Evolutionary conservation across 2,888 invertebrate genomes (phyloP).

Genomic region (Glaucopsyche alexis): DNA sequence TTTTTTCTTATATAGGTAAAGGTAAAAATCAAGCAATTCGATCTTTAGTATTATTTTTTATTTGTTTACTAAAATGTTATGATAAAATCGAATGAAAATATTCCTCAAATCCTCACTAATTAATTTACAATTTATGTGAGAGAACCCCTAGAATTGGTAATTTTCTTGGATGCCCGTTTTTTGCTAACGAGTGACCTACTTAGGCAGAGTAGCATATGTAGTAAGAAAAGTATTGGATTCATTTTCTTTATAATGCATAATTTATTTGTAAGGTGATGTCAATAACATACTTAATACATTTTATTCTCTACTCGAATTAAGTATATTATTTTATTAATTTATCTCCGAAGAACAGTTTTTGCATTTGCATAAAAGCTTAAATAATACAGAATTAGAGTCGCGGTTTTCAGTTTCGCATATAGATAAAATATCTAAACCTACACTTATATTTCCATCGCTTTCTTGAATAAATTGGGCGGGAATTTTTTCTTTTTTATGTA

Average conservation of each 20-base stretch:
- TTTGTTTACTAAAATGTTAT: too few relatives aligned
- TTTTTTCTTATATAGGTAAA: too few relatives aligned
- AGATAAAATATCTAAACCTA: slow-evolving; percentile 47
- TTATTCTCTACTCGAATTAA: background rate
- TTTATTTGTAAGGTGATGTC: background rate
- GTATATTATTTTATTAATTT: background rate
- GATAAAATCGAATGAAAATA: too few relatives aligned
- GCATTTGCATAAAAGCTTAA: slow-evolving; percentile 46
- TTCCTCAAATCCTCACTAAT: too few relatives aligned
- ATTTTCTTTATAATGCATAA: background rate
- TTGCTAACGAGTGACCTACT: too few relatives aligned
- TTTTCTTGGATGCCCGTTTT: too few relatives aligned
- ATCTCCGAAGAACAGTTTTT: slow-evolving; percentile 32
- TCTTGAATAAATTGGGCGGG: slow-evolving; percentile 50
- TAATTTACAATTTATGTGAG: too few relatives aligned
- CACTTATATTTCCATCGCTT: slow-evolving; percentile 43
- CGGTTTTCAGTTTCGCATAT: slow-evolving; percentile 42
- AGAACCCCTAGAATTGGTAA: too few relatives aligned
- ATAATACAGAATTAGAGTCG: slow-evolving; percentile 34
- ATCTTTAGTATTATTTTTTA: too few relatives aligned
- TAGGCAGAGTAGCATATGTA: background rate
- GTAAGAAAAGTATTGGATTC: background rate
- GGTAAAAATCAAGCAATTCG: too few relatives aligned
- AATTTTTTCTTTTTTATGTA: slow-evolving; percentile 42
- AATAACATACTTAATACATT: background rate